Percentiles rank a stretch among this genome's conserved stretches.
Evolutionary conservation across 2,113 vertebrate species (phyloP).

Genomic region (Pterophyllum scalare): DNA sequence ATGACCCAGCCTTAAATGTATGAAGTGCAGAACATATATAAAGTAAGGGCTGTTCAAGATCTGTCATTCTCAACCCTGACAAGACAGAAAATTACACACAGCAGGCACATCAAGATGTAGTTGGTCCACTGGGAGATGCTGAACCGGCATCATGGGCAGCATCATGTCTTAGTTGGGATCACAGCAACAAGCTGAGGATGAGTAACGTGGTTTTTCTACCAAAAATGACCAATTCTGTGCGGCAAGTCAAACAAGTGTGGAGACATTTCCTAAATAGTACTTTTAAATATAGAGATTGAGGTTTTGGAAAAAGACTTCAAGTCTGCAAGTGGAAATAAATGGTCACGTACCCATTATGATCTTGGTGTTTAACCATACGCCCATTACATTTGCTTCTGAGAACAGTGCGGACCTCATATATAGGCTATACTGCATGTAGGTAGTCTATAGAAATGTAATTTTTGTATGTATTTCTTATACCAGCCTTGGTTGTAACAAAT

Average conservation of each 20-base stretch:
- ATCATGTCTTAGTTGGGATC: constrained; percentile 11
- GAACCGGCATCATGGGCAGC: constrained; percentile 4
- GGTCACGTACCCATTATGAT: not conserved
- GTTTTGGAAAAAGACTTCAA: constrained; percentile 25
- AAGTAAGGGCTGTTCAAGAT: not conserved
- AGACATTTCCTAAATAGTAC: constrained; percentile 34
- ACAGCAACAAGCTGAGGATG: constrained; percentile 38
- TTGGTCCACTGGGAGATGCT: not conserved
- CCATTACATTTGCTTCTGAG: not conserved
- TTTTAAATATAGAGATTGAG: constrained; percentile 39
- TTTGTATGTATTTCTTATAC: not conserved
- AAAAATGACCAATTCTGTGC: constrained; percentile 18
- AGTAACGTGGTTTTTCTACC: constrained; percentile 21
- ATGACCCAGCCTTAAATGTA: constrained; percentile 44
- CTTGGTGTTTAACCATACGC: not conserved
- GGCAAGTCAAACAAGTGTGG: not conserved
- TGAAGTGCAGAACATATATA: constrained; percentile 34
- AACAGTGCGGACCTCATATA: not conserved
- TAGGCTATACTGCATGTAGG: not conserved
- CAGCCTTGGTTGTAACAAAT: not conserved
- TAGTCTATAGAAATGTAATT: not conserved
- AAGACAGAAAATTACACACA: constrained; percentile 21
- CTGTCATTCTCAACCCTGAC: constrained; percentile 12
- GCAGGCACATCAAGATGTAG: not conserved
- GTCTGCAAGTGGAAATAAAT: constrained; percentile 41